Percentiles rank a stretch among this genome's conserved stretches.
These are phyloP conservation scores for Sphyrna mokarran DNA, from an alignment of 2,113 vertebrate species.

Conservation along the genomic window DNA sequence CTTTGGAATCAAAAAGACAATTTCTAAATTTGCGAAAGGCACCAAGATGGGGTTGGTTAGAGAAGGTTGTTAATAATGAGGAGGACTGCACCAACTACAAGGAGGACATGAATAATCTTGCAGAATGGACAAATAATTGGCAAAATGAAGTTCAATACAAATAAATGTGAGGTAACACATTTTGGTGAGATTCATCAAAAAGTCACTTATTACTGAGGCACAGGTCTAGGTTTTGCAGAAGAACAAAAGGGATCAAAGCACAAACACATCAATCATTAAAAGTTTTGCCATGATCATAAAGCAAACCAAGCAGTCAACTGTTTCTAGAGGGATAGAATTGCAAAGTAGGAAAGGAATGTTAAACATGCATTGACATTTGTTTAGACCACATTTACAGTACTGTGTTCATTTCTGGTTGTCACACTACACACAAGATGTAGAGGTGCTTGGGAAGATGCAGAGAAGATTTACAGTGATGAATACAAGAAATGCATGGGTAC, in stretches of 20 bases:
- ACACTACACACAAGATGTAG: too few relatives aligned
- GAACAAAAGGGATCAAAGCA: neutral
- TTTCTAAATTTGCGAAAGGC: neutral
- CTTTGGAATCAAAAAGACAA: neutral
- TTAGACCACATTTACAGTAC: neutral
- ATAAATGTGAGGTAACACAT: neutral
- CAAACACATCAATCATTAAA: neutral
- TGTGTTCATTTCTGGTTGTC: neutral
- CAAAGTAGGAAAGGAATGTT: neutral
- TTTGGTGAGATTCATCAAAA: neutral
- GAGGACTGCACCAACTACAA: neutral
- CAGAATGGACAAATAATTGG: neutral
- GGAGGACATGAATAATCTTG: neutral
- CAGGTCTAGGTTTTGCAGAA: neutral
- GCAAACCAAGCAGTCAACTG: neutral
- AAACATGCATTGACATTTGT: neutral
- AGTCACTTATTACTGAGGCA: neutral
- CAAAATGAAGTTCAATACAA: neutral
- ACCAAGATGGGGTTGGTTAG: neutral
- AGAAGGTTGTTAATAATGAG: neutral
- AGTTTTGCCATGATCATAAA: neutral
- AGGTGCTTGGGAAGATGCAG: too few relatives aligned
- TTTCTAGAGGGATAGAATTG: neutral
- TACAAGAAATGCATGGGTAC: too few relatives aligned
- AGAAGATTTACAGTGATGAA: too few relatives aligned